Evolutionary conservation across 2,797 vertebrate species (phyloP), one percentile per base, ranked within the genome.

Genomic region (Cyclura pinguis): DNA sequence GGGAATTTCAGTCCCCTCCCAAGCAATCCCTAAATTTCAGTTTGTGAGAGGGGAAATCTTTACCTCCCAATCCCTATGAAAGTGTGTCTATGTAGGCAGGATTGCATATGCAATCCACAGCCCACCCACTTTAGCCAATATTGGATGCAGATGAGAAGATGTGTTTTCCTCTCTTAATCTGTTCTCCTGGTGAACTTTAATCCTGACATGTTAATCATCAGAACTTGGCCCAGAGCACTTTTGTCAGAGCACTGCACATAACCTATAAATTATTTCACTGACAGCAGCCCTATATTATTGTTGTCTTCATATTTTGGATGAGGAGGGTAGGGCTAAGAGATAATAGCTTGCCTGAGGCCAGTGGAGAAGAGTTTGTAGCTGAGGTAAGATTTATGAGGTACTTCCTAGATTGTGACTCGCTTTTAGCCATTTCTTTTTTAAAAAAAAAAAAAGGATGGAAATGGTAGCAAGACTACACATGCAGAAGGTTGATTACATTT

Each of bases 271-370:
- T 86, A 78, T 35, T 35, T 69, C 73, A 69, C 3, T n/a, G 32
- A 84, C 73, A 38, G 29, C 59, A 55, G 47, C 29, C 47, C n/a
- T 42, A 12, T 8, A 52, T 73, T 74, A 74, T 62, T 18, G 22
- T 80, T 67, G 64, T 80, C 52, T 55, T 90, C 78, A 50, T 27
- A 22, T 82, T 90, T 12, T 8, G 16, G 27, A 27, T n/a, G 42
- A 18, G 6, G 27, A 27, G 29, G 22, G n/a, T 57, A 59, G 52
- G 35, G 52, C 13, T 12, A 29, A 69, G 47, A 20, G 29, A 24
- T 84, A 77, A 84, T 84, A 32, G 20, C 38, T 72, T 80, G 90
- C 85, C 73, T 76, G 38, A 72, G 59, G 85, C 35, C 35, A 78
- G 47, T 6, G 8, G n/a, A 35, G 29, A 42, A 50, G 52, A 52